Evolutionary conservation across 2,797 vertebrate genomes (phyloP), one percentile per base, ranked within the genome.

Genomic region (Syncerus caffer): DNA sequence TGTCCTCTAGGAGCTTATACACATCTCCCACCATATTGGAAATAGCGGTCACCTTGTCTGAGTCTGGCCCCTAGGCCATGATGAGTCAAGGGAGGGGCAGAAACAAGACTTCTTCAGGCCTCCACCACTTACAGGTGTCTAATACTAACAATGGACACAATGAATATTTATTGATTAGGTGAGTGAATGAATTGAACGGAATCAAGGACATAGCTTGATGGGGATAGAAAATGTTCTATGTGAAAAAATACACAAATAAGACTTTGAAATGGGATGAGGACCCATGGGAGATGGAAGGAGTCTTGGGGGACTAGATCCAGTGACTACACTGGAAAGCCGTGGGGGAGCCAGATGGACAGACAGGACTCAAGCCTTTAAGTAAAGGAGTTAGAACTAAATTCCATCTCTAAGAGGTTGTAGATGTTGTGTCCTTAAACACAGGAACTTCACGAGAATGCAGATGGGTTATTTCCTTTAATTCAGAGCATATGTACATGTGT

Each of bases 401-500:
- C 45, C 34, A 38, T 17, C 53, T 47, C 13, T 14, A 14, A 34
- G 10, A 55, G 67, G 25, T 9, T 29, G 31, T 55, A 34, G 34
- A 15, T 55, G 62, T 64, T 71, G 50, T 58, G 23, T 79, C 50
- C 17, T 38, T 58, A 67, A 74, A 34, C 38, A 83, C 7, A 14
- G 1, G 42, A 60, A 45, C 12, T 7, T 60, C 21, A 17, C n/a
- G 9, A 47, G 45, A 62, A n/a, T 7, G 14, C 12, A 84, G 55
- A 76, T 19, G 12, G 1, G 7, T 31, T 82, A 2, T 58, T 67
- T 13, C 17, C 10, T 88, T 62, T 45, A 12, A 51, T 50, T 27
- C 16, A 23, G 15, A 80, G 86, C 9, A 3, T 1, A 17, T 3
- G 3, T 55, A 42, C 4, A 0, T 4, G 27, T 17, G 25, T 2